Percentiles rank a stretch among this genome's conserved stretches.
These are phyloP conservation scores for Myripristis jacobus DNA, from an alignment of 2,797 vertebrate genomes.

Conservation along the genomic window DNA sequence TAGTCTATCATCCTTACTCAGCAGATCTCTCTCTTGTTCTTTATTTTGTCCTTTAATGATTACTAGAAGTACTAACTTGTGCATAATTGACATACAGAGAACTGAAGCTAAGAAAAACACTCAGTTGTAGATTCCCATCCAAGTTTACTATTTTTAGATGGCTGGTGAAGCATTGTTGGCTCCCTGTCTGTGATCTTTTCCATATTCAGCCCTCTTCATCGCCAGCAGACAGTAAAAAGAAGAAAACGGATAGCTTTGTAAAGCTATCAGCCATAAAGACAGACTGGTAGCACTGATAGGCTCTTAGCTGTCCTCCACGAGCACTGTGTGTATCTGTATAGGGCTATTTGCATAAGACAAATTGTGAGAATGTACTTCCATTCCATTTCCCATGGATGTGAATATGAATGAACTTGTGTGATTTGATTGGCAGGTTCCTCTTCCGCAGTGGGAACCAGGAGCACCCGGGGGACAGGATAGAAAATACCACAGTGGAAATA, in stretches of 20 bases:
- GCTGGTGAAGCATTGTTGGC: neutral
- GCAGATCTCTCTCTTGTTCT: neutral
- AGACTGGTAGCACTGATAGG: neutral
- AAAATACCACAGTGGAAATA: conserved; percentile 96
- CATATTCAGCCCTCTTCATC: neutral
- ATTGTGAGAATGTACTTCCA: conserved; percentile 14
- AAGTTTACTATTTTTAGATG: neutral
- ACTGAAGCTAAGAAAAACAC: no score
- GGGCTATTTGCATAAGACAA: neutral
- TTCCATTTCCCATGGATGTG: conserved; percentile 2
- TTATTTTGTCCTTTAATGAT: neutral
- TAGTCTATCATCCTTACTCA: neutral
- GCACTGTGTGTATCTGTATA: neutral
- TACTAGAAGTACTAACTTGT: no score
- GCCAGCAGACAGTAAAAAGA: neutral
- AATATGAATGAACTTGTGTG: conserved; percentile 36
- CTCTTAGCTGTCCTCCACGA: neutral
- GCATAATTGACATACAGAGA: no score
- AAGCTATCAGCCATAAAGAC: neutral
- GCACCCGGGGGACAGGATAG: conserved; percentile 94
- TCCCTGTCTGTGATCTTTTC: neutral
- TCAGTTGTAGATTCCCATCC: no score
- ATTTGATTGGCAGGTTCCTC: conserved; percentile 88
- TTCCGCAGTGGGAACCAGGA: conserved; percentile 98
- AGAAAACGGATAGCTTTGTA: neutral